Evolutionary conservation across 2,797 vertebrate genomes (phyloP), one percentile per base, ranked within the genome.

Genomic region (Phrynocephalus guinanensis): DNA sequence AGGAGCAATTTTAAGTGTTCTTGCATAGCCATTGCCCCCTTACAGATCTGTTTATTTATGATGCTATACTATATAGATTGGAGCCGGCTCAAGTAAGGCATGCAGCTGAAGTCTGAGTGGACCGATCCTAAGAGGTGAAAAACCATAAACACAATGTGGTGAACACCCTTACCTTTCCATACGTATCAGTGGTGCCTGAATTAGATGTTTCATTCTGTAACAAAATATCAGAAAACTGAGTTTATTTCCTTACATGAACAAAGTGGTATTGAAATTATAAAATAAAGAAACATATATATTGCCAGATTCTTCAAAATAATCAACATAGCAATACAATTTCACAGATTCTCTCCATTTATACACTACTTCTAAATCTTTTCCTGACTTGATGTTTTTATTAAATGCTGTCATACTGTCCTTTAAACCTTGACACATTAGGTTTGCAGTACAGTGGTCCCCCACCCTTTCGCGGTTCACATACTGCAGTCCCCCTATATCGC

Each of bases 181-280:
- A 90, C 87, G 91, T 91, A 91, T 90, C 90, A 79, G 30, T 38
- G 79, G 78, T 1, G 0, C 90, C 86, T 79, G 92, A 90, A 80
- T 93, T 33, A 89, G 94, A 93, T 30, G 94, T 93, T 91, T 91
- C 94, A 56, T 87, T 92, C 95, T 95, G 83, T 89, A 84, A 93
- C 87, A 82, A 92, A 76, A 30, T 28, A 30, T 79, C 28, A 81
- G 44, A 81, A 30, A 81, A 28, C 38, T 10, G 20, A 6, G 8
- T 89, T 76, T 73, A 75, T 30, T 52, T 70, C 86, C 87, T 93
- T 89, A 79, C 38, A 60, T 63, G 77, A 78, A 5, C 3, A 79
- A 75, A n/a, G 6, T 73, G 22, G 13, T 16, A 60, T 16, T 24
- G 20, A 60, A 26, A 1, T 72, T 70, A 7, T 24, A 28, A 75